Evolutionary conservation across 2,888 invertebrate genomes (phyloP).

Genomic region (Drosophila subquinaria): DNA sequence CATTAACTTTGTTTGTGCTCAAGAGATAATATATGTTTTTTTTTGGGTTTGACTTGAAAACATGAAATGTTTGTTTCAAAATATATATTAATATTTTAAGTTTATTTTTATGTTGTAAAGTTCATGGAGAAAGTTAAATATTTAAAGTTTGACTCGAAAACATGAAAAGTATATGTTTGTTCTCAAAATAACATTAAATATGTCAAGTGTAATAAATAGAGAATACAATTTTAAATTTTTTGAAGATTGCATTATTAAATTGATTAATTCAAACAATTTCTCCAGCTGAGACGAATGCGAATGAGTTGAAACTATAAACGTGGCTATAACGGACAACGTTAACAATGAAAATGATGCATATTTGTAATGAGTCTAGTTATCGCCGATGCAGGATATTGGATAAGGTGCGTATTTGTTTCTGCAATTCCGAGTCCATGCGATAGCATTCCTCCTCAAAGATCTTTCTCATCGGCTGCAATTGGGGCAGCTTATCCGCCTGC

Average conservation of each 20-base stretch:
- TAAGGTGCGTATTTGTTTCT: slow-evolving; percentile 84
- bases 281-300: neutral
- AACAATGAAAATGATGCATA: slow-evolving; percentile 8
- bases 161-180: neutral
- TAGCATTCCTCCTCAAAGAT: slow-evolving; percentile 83
- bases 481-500: slow-evolving; percentile 91
- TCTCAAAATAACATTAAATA: neutral
- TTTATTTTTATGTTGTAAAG: no score
- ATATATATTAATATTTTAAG: no score
- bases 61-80: no score
- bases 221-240: neutral
- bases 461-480: slow-evolving; percentile 86
- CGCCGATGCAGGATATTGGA: slow-evolving; percentile 85
- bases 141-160: neutral
- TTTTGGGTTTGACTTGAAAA: no score
- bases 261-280: neutral
- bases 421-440: slow-evolving; percentile 85
- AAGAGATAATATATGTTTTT: no score
- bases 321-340: slow-evolving; percentile 17
- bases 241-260: neutral
- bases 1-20: no score
- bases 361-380: slow-evolving; percentile 66
- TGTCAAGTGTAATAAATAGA: slow-evolving; percentile 4
- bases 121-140: no score
- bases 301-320: neutral